Percentiles rank a stretch among this genome's conserved stretches.
These are phyloP conservation scores for Bilobella aurantiaca DNA, from an alignment of 1,140 invertebrate species.

Conservation along the genomic window DNA sequence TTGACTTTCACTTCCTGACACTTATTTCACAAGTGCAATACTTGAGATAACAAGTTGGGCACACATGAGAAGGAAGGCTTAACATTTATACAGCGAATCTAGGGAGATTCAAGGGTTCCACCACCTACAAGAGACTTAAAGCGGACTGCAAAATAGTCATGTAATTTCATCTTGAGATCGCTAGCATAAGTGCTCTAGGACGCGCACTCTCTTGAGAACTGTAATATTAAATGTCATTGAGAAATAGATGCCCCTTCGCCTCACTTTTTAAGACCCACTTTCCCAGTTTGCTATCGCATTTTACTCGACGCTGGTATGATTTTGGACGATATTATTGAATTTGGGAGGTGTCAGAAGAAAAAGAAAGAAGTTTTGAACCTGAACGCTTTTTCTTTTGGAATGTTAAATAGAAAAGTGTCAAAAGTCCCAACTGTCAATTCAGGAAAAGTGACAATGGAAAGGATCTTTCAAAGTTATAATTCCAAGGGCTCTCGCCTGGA, in stretches of 20 bases:
- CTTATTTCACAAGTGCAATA: background rate
- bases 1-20: background rate
- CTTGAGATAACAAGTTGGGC: slow-evolving; percentile 5
- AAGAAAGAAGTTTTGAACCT: background rate
- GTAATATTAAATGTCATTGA: slow-evolving; percentile 4
- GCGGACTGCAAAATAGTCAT: slow-evolving; percentile 1
- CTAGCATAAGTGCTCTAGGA: background rate
- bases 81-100: no score
- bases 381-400: slow-evolving; percentile 5
- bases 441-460: slow-evolving; percentile 18
- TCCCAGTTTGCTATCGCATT: background rate
- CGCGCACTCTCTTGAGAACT: no score
- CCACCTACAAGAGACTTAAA: background rate
- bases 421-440: slow-evolving; percentile 27
- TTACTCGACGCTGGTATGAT: background rate
- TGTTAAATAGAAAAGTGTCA: slow-evolving; percentile 11
- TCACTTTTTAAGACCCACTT: background rate
- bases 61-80: no score
- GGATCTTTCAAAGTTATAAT: slow-evolving; percentile 33
- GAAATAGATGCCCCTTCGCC: background rate
- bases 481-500: background rate
- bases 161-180: background rate
- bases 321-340: background rate
- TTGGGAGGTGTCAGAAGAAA: background rate
- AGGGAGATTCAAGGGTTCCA: background rate